phyloP scores from a whole-genome alignment of 1,140 invertebrate genomes.

The Pseudomyrmex sp. region DNA sequence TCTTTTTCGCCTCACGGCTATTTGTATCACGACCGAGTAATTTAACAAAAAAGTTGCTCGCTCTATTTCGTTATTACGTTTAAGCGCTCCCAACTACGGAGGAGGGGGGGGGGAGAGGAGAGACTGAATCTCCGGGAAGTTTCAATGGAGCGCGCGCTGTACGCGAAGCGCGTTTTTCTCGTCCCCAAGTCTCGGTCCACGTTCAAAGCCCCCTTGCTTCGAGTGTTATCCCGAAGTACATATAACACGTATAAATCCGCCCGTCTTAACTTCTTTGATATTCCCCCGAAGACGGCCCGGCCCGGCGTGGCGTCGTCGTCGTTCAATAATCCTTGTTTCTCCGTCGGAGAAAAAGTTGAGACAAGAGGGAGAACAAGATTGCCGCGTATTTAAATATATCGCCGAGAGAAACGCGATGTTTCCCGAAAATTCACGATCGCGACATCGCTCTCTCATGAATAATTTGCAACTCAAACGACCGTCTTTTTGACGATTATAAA shows the following conservation, averaged over 20 bases:
- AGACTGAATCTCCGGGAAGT: constrained; percentile 61
- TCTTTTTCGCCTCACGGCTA: constrained; percentile 48
- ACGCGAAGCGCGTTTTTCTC: constrained; percentile 42
- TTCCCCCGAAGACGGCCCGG: constrained; percentile 26
- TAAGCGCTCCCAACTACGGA: constrained; percentile 48
- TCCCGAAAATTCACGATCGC: constrained; percentile 26
- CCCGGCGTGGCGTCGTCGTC: constrained; percentile 9
- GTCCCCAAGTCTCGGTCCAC: constrained; percentile 7
- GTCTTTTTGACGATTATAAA: not conserved
- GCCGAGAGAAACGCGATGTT: constrained; percentile 1
- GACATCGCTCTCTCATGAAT: constrained; percentile 5
- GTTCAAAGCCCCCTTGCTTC: constrained; percentile 14
- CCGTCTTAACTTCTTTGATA: constrained; percentile 56
- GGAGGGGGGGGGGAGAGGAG: not conserved
- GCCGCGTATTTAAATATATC: constrained; percentile 47
- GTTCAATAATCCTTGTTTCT: constrained; percentile 55
- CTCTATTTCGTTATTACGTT: constrained; percentile 66
- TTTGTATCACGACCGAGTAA: constrained; percentile 64
- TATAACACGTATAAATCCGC: constrained; percentile 52
- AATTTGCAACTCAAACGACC: constrained; percentile 16
- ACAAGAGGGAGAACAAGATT: not conserved
- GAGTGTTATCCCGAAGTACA: constrained; percentile 50
- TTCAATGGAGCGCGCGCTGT: constrained; percentile 38
- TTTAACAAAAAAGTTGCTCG: constrained; percentile 63
- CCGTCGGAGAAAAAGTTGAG: constrained; percentile 20